Evolutionary conservation across 2,888 invertebrate species (phyloP), one percentile per base, ranked within the genome.

Genomic region (Molorchus minor): DNA sequence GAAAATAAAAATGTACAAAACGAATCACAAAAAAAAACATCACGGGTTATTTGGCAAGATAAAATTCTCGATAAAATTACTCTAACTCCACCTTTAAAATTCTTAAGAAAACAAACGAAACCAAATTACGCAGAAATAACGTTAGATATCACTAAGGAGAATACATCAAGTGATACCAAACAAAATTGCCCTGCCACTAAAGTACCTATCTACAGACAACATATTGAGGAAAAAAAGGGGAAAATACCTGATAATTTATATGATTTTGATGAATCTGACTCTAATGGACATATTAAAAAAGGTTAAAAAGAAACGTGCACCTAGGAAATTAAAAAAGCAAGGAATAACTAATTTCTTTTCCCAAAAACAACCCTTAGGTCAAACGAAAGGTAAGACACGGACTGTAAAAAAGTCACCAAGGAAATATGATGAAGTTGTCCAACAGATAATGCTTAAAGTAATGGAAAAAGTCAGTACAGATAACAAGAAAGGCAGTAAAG

Each of bases 201-300:
- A 61, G 44, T 61, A 36, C 64, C 61, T 44, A 53, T 64, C 30
- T 64, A 64, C 15, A 51, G 21, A 19, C 56, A 53, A 52, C 36
- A 20, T 10, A 16, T 52, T 43, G 19, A 19, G 8, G 43, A 47
- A 1, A 13, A 21, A 15, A 57, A 54, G 29, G n/a, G 12, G 4
- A 56, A 51, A 3, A n/a, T 16, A 8, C 13, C n/a, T 8, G 20
- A 47, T n/a, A 58, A 58, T 38, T 51, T 58, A 10, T 64, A 64
- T 56, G 58, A 49, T 41, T 46, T 64, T 36, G 58, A 64, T 33
- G 51, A 56, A 43, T 15, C 21, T 19, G 64, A 64, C 40, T 15
- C 36, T 20, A 56, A 56, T 19, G 15, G 30, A 7, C 13, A 3
- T 1, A 53, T 41, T 20, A 13, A 13, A 8, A 15, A 1, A 15